Conservation (phyloP, 2,113 vertebrate genomes). For the Sorex araneus region DNA sequence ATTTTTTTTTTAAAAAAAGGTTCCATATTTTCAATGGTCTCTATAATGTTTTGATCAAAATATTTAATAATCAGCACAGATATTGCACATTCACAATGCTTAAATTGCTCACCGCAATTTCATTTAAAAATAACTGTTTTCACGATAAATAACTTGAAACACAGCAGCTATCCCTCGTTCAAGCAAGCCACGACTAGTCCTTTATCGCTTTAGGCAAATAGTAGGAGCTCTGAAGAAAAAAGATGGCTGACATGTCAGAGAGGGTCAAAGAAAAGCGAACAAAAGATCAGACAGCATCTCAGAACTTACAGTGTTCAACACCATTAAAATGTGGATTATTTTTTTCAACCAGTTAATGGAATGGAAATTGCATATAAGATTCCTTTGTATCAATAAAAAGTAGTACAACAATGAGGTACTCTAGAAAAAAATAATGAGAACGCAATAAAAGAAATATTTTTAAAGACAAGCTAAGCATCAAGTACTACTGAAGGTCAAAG, state of each 20-base stretch:
- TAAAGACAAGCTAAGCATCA: constrained; percentile 77
- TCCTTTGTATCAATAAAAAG: constrained; percentile 79
- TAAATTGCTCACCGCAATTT: background rate
- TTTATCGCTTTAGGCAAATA: constrained; percentile 62
- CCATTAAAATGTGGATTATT: constrained; percentile 75
- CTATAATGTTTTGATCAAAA: background rate
- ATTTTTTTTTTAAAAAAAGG: background rate
- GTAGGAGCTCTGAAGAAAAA: constrained; percentile 23
- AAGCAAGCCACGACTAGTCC: constrained; percentile 13
- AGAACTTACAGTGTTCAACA: constrained; percentile 63
- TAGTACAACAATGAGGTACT: constrained; percentile 68
- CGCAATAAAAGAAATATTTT: constrained; percentile 80
- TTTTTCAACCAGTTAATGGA: constrained; percentile 76
- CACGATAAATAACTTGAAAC: constrained; percentile 52
- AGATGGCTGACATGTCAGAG: constrained; percentile 59
- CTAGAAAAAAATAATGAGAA: constrained; percentile 68
- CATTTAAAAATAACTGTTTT: constrained; percentile 26
- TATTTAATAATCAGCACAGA: background rate
- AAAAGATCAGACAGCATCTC: constrained; percentile 63
- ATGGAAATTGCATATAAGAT: constrained; percentile 78
- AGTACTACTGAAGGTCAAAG: constrained; percentile 46
- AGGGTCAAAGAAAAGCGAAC: constrained; percentile 64
- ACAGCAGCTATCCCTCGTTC: constrained; percentile 25
- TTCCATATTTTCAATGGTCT: constrained; percentile 5
- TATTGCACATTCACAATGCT: constrained; percentile 47